Conservation (phyloP, 2,888 invertebrate genomes). For the Xestia sexstrigata region DNA sequence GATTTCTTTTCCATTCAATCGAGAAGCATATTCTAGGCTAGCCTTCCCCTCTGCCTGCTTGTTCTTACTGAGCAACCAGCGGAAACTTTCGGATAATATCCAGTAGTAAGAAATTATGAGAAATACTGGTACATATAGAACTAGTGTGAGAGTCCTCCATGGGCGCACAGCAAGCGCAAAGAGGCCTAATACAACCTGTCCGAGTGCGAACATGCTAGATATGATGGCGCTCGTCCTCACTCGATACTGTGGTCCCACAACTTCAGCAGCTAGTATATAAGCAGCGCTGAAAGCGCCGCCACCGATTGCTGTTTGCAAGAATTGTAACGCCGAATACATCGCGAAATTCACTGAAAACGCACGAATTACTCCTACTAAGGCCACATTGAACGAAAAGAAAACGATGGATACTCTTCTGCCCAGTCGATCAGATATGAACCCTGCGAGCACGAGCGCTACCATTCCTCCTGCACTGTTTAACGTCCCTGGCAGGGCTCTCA, state of each 20-base stretch:
- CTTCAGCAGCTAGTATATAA: slow-evolving; percentile 92
- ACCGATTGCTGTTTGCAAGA: slow-evolving; percentile 84
- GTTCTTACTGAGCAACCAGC: slow-evolving; percentile 94
- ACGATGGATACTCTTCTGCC: slow-evolving; percentile 83
- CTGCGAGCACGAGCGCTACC: slow-evolving; percentile 92
- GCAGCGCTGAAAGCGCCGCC: slow-evolving; percentile 85
- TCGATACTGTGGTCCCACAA: slow-evolving; percentile 93
- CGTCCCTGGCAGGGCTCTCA: slow-evolving; percentile 94
- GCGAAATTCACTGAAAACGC: slow-evolving; percentile 86
- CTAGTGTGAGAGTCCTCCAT: slow-evolving; percentile 93
- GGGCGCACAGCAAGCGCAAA: slow-evolving; percentile 92
- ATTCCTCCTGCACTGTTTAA: slow-evolving; percentile 93
- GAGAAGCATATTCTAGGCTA: slow-evolving; percentile 91
- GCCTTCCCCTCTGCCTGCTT: slow-evolving; percentile 91
- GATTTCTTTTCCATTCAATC: slow-evolving; percentile 90
- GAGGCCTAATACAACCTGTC: slow-evolving; percentile 93
- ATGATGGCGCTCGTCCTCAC: slow-evolving; percentile 93
- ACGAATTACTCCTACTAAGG: slow-evolving; percentile 80
- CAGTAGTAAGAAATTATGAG: slow-evolving; percentile 92
- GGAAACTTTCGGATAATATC: slow-evolving; percentile 93
- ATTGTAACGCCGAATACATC: slow-evolving; percentile 84
- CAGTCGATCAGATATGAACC: slow-evolving; percentile 92
- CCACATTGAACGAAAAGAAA: slow-evolving; percentile 84
- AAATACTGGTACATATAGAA: slow-evolving; percentile 93
- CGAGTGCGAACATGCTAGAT: slow-evolving; percentile 93